These are phyloP conservation scores for Siphlonurus alternatus DNA, from an alignment of 2,888 invertebrate species.

Conservation along the genomic window DNA sequence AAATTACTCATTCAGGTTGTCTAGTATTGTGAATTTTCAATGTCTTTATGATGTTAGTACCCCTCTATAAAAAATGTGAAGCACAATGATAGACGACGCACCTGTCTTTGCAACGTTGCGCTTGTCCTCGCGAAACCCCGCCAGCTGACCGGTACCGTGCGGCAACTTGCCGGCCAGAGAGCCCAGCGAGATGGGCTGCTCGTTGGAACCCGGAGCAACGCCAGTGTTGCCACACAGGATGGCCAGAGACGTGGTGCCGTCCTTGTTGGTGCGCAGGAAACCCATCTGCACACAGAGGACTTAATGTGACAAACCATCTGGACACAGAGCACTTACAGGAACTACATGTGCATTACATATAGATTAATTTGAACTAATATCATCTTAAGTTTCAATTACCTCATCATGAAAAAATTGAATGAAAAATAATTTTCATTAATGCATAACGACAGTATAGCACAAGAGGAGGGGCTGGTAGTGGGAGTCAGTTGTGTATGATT, in stretches of 20 bases:
- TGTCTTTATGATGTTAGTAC: neutral
- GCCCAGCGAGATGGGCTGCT: constrained; percentile 66
- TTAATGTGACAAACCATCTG: neutral
- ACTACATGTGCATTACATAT: neutral
- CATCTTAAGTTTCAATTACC: no score
- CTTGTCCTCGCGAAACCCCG: constrained; percentile 72
- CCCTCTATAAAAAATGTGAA: no score
- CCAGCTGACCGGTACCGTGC: constrained; percentile 58
- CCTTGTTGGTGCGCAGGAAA: constrained; percentile 69
- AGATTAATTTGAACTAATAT: no score
- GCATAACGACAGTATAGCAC: no score
- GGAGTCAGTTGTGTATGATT: no score
- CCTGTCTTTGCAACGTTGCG: constrained; percentile 68
- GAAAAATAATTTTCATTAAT: no score
- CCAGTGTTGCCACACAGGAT: constrained; percentile 61
- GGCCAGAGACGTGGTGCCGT: constrained; percentile 78
- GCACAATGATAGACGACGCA: no score
- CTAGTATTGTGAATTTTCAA: neutral
- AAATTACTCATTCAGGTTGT: neutral
- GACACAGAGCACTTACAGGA: neutral
- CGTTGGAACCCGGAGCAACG: constrained; percentile 49
- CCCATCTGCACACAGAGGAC: constrained; percentile 40
- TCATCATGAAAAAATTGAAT: no score
- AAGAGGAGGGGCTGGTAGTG: no score
- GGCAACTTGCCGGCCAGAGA: constrained; percentile 67